Conservation (phyloP, 2,888 invertebrate genomes). For the Paralinhomoeus sp. region DNA sequence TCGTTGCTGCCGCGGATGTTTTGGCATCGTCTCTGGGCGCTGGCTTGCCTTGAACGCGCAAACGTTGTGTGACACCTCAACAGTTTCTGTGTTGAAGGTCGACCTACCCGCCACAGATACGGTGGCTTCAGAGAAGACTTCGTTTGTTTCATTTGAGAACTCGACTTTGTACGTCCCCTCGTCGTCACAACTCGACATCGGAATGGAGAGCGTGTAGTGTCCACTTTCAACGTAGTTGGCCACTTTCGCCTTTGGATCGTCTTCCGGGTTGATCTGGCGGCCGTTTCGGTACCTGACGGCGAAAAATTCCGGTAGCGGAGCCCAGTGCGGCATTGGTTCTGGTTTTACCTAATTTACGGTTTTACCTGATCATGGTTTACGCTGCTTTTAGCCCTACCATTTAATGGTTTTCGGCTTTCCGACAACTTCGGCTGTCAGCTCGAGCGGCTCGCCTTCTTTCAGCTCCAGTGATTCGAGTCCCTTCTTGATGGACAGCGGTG, state of each 20-base stretch:
- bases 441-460: slow-evolving; percentile 26
- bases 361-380: neutral
- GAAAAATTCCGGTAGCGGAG: no score
- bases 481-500: slow-evolving; percentile 16
- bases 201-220: neutral
- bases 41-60: no score
- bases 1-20: no score
- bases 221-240: neutral
- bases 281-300: slow-evolving; percentile 27
- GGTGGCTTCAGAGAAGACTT: no score
- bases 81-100: neutral
- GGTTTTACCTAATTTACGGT: no score
- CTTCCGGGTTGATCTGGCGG: slow-evolving; percentile 19
- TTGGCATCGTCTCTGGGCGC: no score
- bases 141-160: neutral
- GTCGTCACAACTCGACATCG: slow-evolving; percentile 35
- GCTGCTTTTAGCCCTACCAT: no score
- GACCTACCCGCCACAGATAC: slow-evolving; percentile 45
- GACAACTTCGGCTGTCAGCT: slow-evolving; percentile 27
- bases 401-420: slow-evolving; percentile 19
- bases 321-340: no score
- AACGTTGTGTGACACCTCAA: no score
- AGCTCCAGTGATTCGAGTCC: slow-evolving; percentile 26
- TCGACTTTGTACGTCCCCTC: slow-evolving; percentile 55
- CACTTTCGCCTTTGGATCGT: slow-evolving; percentile 10